Percentiles rank a stretch among this genome's conserved stretches.
Evolutionary conservation across 2,113 vertebrate species (phyloP).

Genomic region (Platysteira castanea): DNA sequence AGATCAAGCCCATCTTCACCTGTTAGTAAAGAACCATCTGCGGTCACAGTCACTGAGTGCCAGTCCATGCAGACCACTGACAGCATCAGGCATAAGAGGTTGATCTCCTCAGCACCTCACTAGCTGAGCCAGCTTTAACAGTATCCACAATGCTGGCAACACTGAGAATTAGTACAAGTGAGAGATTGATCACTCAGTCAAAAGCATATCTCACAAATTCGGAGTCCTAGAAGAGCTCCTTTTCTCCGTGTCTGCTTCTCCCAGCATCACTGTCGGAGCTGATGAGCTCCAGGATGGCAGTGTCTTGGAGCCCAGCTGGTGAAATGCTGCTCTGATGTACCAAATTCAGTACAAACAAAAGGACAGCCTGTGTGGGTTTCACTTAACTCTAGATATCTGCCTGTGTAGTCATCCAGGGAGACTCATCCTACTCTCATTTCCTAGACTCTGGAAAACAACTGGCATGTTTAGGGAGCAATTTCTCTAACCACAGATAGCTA

Average conservation of each 20-base stretch:
- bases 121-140: neutral
- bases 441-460: neutral
- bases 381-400: neutral
- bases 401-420: neutral
- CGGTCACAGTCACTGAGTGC: neutral
- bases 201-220: neutral
- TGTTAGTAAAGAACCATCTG: neutral
- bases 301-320: neutral
- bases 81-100: neutral
- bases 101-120: neutral
- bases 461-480: neutral
- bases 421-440: neutral
- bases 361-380: neutral
- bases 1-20: neutral
- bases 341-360: neutral
- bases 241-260: neutral
- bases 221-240: neutral
- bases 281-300: neutral
- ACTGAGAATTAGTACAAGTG: neutral
- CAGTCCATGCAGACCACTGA: neutral
- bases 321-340: neutral
- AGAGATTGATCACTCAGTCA: neutral
- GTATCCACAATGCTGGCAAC: rapidly evolving
- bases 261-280: neutral
- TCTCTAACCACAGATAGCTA: neutral